A percentile compares a stretch with the other conserved stretches of the same genome.
These are phyloP conservation scores for Leptoteleia sp. DNA, from an alignment of 1,140 invertebrate genomes.

Conservation along the genomic window DNA sequence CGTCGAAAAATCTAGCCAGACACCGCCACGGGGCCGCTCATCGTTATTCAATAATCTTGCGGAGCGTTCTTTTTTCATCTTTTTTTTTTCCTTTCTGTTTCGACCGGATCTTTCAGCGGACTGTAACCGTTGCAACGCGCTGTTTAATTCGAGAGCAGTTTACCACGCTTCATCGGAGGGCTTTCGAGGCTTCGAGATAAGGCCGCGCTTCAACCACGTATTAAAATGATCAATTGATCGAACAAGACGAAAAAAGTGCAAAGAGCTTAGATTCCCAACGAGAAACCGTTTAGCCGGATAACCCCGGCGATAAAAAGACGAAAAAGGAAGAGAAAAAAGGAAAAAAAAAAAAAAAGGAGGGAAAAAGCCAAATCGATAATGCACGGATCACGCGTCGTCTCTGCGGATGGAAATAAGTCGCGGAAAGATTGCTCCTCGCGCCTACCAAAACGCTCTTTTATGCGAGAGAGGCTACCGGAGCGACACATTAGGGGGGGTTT, in stretches of 20 bases:
- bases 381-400: conserved; percentile 26
- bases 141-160: conserved; percentile 56
- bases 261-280: not conserved
- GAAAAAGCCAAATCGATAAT: too few relatives aligned
- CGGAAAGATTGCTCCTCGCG: conserved; percentile 52
- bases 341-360: too few relatives aligned
- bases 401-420: conserved; percentile 23
- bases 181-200: conserved; percentile 51
- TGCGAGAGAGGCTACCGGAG: conserved; percentile 38
- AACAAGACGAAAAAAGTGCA: conserved; percentile 35
- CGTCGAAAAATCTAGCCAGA: conserved; percentile 57
- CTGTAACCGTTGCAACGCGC: conserved; percentile 28
- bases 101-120: conserved; percentile 16
- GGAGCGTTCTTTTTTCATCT: conserved; percentile 18
- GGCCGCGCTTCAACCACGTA: conserved; percentile 39
- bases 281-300: conserved; percentile 18
- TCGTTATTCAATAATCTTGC: conserved; percentile 73
- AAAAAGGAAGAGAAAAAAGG: too few relatives aligned
- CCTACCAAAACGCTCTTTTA: conserved; percentile 46
- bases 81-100: not conserved
- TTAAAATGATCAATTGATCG: conserved; percentile 47
- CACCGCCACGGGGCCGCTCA: conserved; percentile 65
- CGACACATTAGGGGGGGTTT: conserved; percentile 74
- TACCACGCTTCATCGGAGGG: conserved; percentile 34
- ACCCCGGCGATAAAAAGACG: conserved; percentile 15